Percentiles rank a stretch among this genome's conserved stretches.
These are phyloP conservation scores for Phylloscopus collybita DNA, from an alignment of 2,797 vertebrate species.

Conservation along the genomic window DNA sequence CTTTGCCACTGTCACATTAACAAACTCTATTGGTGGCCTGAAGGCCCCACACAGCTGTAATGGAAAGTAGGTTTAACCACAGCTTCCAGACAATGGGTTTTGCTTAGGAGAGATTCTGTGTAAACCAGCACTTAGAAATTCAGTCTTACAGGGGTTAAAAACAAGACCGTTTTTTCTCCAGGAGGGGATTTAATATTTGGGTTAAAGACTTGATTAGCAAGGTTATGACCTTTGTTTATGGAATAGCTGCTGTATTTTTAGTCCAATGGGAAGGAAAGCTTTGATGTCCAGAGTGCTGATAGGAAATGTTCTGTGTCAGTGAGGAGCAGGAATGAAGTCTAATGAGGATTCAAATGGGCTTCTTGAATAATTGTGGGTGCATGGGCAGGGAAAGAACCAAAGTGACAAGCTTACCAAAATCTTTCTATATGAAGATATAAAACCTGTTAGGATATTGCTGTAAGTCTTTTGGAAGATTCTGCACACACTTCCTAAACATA, in stretches of 20 bases:
- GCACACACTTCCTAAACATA: neutral
- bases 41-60: neutral
- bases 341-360: neutral
- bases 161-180: neutral
- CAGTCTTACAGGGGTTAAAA: neutral
- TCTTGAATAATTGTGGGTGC: neutral
- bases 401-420: neutral
- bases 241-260: conserved; percentile 25
- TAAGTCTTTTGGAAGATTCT: neutral
- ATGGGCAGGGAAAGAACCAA: neutral
- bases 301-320: neutral
- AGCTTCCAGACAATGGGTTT: neutral
- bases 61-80: neutral
- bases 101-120: neutral
- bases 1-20: neutral
- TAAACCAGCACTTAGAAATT: neutral
- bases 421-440: neutral
- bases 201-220: conserved; percentile 33
- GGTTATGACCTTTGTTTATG: conserved; percentile 24
- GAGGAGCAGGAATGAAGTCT: neutral
- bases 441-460: neutral
- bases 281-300: neutral
- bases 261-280: neutral
- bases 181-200: conserved; percentile 20
- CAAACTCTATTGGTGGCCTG: neutral